Evolutionary conservation across 2,888 invertebrate genomes (phyloP).

Genomic region (Epinotia nisella): DNA sequence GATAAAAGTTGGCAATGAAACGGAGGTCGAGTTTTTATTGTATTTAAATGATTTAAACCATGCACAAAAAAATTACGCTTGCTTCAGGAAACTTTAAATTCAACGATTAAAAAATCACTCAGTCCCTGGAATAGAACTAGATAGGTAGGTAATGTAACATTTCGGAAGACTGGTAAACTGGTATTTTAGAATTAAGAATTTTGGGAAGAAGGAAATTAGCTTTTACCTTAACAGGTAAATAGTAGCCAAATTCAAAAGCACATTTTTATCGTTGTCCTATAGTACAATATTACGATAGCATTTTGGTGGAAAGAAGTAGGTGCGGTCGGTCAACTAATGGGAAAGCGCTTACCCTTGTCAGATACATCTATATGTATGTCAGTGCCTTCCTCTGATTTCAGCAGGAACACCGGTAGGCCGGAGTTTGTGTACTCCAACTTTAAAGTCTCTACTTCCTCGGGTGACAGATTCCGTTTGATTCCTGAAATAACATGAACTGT

Average conservation of each 20-base stretch:
- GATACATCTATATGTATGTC: slow-evolving; percentile 60
- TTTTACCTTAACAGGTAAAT: too few species aligned
- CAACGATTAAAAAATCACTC: not conserved
- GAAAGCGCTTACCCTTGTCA: slow-evolving; percentile 60
- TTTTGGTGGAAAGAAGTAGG: not conserved
- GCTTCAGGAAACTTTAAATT: too few species aligned
- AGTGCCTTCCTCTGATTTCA: slow-evolving; percentile 51
- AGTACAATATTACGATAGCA: not conserved
- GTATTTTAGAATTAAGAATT: too few species aligned
- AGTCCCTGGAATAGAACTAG: too few species aligned
- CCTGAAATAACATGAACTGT: slow-evolving; percentile 53
- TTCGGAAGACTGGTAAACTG: too few species aligned
- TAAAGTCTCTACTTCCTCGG: slow-evolving; percentile 52
- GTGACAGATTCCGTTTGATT: slow-evolving; percentile 50
- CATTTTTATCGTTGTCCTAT: not conserved
- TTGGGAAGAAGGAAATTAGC: too few species aligned
- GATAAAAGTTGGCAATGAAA: not conserved
- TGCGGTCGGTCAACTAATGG: too few species aligned
- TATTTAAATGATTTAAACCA: too few species aligned
- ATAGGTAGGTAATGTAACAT: too few species aligned
- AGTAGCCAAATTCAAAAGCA: not conserved
- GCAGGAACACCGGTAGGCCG: slow-evolving; percentile 59
- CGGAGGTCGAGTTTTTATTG: not conserved
- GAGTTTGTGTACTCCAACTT: slow-evolving; percentile 48
- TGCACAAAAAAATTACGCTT: too few species aligned